Evolutionary conservation across 2,113 vertebrate genomes (phyloP).

Genomic region (Glareola pratincola): DNA sequence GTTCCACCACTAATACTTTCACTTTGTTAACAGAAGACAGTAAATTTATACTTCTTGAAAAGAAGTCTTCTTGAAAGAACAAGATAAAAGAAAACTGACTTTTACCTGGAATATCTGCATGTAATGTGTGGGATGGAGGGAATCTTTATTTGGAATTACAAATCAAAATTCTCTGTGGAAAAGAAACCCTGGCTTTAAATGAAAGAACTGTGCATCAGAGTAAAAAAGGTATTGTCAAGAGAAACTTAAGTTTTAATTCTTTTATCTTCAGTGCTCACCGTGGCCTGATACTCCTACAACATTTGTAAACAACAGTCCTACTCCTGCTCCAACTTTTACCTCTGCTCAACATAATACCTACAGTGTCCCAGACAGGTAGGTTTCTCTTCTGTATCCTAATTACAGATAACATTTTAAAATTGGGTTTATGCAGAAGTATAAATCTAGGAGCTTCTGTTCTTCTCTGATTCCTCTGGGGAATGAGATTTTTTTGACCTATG

Average conservation of each 20-base stretch:
- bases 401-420: not conserved
- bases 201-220: not conserved
- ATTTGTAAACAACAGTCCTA: conserved; percentile 85
- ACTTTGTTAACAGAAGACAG: not conserved
- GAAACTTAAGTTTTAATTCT: not conserved
- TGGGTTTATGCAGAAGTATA: not conserved
- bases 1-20: not conserved
- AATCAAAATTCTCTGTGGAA: not conserved
- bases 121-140: not conserved
- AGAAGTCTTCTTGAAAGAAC: not conserved
- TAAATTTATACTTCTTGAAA: not conserved
- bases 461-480: not conserved
- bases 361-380: conserved; percentile 88
- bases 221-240: not conserved
- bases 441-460: not conserved
- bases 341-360: conserved; percentile 83
- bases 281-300: conserved; percentile 86
- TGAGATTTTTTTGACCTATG: not conserved
- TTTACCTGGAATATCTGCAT: not conserved
- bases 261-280: conserved; percentile 84
- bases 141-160: not conserved
- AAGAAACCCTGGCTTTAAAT: not conserved
- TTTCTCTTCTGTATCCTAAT: not conserved
- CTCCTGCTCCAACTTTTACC: conserved; percentile 84
- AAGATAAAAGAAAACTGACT: not conserved